Conservation (phyloP, 2,888 invertebrate genomes). For the Hydroisotoma schaefferi region DNA sequence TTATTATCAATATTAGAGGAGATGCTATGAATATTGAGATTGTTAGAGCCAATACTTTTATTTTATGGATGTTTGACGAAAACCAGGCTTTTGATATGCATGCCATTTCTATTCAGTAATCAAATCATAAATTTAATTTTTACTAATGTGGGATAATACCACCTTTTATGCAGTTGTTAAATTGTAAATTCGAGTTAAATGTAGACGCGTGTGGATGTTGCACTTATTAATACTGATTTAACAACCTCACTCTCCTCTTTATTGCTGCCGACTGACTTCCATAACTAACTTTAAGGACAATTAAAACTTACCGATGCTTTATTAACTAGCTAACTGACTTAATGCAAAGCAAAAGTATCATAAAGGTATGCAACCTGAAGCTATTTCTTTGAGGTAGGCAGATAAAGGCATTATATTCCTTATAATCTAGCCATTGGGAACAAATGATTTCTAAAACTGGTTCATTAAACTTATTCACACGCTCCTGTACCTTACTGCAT, state of each 20-base stretch:
- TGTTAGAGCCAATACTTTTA: conserved; percentile 30
- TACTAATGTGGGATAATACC: not conserved
- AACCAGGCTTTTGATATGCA: conserved; percentile 32
- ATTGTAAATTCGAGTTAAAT: too few species aligned
- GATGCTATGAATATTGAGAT: conserved; percentile 27
- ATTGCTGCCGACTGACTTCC: not conserved
- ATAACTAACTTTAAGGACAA: not conserved
- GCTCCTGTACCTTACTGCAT: conserved; percentile 7
- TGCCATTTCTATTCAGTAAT: conserved; percentile 12
- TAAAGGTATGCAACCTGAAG: too few species aligned
- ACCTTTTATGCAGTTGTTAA: too few species aligned
- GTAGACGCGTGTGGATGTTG: not conserved
- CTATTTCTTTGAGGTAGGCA: too few species aligned
- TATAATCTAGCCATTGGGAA: conserved; percentile 2
- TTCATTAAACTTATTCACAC: conserved; percentile 10
- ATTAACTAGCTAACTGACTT: too few species aligned
- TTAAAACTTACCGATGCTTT: not conserved
- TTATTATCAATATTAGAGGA: conserved; percentile 25
- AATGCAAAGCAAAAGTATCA: too few species aligned
- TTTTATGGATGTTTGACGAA: conserved; percentile 27
- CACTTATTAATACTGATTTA: not conserved
- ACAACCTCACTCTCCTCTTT: not conserved
- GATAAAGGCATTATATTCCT: not conserved
- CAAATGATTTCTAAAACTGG: conserved; percentile 10
- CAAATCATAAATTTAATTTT: not conserved